Evolutionary conservation across 37 sponge, comb jelly and placozoan species (phyloP), one percentile per base, ranked within the genome.

Genomic region (Eunapius fragilis): DNA sequence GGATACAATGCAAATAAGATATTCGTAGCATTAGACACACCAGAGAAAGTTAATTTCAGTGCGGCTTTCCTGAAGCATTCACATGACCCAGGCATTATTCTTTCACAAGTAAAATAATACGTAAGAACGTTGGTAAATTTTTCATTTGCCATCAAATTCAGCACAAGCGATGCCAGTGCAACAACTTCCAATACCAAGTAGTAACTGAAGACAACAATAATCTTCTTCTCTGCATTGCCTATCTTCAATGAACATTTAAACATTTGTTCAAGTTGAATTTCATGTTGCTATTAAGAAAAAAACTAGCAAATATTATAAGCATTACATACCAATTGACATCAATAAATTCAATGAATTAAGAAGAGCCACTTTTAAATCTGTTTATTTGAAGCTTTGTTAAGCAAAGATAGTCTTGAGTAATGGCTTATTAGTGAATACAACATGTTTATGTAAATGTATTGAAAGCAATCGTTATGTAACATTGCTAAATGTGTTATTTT

Each of bases 141-240:
- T 23, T 13, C 28, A 23, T 11, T n/a, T 22, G 23, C 75, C 33
- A 58, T 6, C 9, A 24, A 48, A 9, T 19, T 35, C 7, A 74
- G 31, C 31, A 75, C 75, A 75, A 75, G 31, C 26, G 25, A 30
- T 75, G 36, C 75, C 0, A 84, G 67, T 1, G 67, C 50, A 17
- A 84, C 49, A 50, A 75, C 68, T 27, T 25, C 70, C 67, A 81
- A 12, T 2, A 87, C 25, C 10, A 87, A 70, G 50, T 71, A 87
- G 70, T 79, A 87, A 41, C 49, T 74, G 37, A 87, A 67, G n/a
- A 87, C 37, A 25, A 87, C 68, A 0, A 87, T 31, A 50, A 87
- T 72, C 37, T 87, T 87, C 30, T 69, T 81, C 31, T 87, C 88
- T 67, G 82, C 88, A 2, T 71, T 75, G 3, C 76, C 30, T 31